Evolutionary conservation across 1,140 invertebrate species (phyloP), one percentile per base, ranked within the genome.

Genomic region (Drosophila carrolli): DNA sequence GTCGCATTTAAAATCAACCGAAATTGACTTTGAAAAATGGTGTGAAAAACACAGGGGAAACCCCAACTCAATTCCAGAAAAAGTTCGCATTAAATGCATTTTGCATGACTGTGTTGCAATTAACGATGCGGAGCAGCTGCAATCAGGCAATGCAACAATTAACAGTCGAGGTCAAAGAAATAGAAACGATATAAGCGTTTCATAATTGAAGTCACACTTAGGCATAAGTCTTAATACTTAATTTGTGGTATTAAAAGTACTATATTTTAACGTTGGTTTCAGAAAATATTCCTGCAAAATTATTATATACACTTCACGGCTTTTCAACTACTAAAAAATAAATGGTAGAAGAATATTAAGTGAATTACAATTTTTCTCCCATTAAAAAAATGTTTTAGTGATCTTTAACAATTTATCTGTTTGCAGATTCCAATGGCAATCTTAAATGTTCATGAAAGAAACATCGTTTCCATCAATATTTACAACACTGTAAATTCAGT

Each of bases 21-120:
- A 72, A 76, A 82, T 62, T 75, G 59, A 79, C 67, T 83, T 88
- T 89, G 84, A 77, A 76, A 88, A 88, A 89, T 88, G 46, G 76
- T 80, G 84, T 80, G 76, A 89, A 76, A 83, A 79, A 55, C 61
- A 63, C 57, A 51, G 7, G 57, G 48, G 38, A 66, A 40, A n/a
- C 13, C n/a, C 32, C 23, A 14, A 8, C 4, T 8, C 23, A 55
- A 38, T 10, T 9, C 41, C 19, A 19, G 9, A 37, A 51, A 74
- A 55, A 47, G 47, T 79, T 83, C n/a, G 70, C 38, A 67, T 80
- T 84, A 67, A 84, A 76, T 50, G 72, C 50, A 84, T 81, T 84
- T 77, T 81, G 61, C 81, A 68, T 85, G 81, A 65, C 46, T 85
- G 73, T 68, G 37, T 71, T 84, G 76, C 80, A 88, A 88, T 88